These are phyloP conservation scores for Oncorhynchus keta DNA, from an alignment of 2,113 vertebrate genomes.

Conservation along the genomic window DNA sequence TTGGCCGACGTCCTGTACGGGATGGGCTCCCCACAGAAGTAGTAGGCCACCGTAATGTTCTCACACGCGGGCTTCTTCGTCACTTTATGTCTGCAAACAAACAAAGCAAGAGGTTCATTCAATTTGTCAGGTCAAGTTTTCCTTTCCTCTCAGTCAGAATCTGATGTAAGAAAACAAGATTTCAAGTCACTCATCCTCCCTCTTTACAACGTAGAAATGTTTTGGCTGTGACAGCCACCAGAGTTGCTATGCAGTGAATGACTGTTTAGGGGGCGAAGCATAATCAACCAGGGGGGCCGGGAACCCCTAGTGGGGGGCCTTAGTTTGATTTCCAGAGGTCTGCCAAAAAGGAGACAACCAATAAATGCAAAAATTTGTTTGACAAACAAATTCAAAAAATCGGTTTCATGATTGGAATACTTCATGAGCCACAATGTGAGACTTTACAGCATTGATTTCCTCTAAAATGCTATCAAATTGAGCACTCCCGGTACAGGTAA, in stretches of 20 bases:
- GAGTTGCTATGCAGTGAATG: no score
- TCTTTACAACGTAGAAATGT: no score
- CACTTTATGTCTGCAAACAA: constrained; percentile 78
- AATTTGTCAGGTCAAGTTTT: not conserved
- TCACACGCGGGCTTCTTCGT: constrained; percentile 82
- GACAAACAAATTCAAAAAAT: not conserved
- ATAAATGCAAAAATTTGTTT: not conserved
- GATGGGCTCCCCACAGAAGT: constrained; percentile 94
- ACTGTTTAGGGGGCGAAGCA: no score
- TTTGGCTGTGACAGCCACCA: no score
- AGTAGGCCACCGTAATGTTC: constrained; percentile 93
- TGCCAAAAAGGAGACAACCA: not conserved
- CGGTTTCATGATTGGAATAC: not conserved
- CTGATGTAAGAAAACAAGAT: no score
- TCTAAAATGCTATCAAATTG: not conserved
- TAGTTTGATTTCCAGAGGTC: not conserved
- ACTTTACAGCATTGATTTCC: not conserved
- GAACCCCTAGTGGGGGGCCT: not conserved
- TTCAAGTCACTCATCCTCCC: no score
- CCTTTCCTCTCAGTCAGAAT: not conserved
- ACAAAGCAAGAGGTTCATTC: not conserved
- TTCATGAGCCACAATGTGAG: not conserved
- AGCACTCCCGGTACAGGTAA: not conserved
- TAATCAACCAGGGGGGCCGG: no score
- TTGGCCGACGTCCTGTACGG: constrained; percentile 92